Percentiles rank a stretch among this genome's conserved stretches.
phyloP scores from a whole-genome alignment of 1,140 invertebrate species.

The Zaprionus davidi region DNA sequence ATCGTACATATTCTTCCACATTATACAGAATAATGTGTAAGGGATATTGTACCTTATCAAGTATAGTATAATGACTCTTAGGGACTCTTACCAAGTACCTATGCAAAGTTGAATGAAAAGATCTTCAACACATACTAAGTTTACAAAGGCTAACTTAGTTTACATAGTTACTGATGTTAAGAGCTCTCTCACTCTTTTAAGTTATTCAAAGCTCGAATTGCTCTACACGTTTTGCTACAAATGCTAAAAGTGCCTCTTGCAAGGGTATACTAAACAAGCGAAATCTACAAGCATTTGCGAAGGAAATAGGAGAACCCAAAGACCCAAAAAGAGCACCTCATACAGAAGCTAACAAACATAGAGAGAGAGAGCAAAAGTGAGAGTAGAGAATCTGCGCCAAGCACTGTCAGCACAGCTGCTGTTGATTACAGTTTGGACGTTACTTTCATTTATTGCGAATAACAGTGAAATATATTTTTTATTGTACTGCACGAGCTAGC shows the following conservation, averaged over 20 bases:
- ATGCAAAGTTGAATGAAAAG: background rate
- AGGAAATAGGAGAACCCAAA: conserved; percentile 3
- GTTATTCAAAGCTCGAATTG: background rate
- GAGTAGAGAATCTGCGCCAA: conserved; percentile 22
- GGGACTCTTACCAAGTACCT: too few species aligned
- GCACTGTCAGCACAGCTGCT: conserved; percentile 74
- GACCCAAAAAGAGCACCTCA: conserved; percentile 1
- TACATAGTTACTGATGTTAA: background rate
- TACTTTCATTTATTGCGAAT: conserved; percentile 80
- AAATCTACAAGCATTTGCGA: conserved; percentile 44
- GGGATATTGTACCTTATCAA: too few species aligned
- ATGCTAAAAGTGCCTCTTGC: background rate
- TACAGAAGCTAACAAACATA: conserved; percentile 19
- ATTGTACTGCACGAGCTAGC: conserved; percentile 41
- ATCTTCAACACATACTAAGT: background rate
- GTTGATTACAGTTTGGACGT: conserved; percentile 79
- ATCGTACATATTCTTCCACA: too few species aligned
- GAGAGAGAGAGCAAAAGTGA: conserved; percentile 13
- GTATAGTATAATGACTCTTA: too few species aligned
- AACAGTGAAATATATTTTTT: conserved; percentile 77
- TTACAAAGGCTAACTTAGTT: background rate
- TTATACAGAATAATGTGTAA: too few species aligned
- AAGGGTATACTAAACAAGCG: conserved; percentile 25
- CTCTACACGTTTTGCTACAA: background rate
- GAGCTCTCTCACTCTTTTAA: background rate